Conservation (phyloP, 2,888 invertebrate species). For the Carcina quercana region DNA sequence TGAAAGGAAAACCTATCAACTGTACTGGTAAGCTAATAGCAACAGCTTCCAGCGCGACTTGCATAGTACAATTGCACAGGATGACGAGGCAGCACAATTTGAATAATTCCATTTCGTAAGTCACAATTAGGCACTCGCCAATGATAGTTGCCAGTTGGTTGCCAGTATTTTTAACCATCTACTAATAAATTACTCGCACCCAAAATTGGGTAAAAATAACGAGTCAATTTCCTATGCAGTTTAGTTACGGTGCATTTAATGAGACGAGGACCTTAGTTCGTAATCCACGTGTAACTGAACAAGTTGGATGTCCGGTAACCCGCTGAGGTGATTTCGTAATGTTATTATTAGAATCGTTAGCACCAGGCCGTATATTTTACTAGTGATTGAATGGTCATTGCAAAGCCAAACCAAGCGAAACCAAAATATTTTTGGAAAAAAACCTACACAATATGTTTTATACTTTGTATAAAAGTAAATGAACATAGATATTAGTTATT, state of each 20-base stretch:
- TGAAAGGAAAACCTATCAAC: conserved; percentile 88
- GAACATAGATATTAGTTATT: no score
- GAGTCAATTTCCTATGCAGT: conserved; percentile 9
- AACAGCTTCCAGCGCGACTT: no score
- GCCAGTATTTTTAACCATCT: no score
- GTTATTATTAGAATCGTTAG: conserved; percentile 30
- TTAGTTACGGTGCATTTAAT: conserved; percentile 17
- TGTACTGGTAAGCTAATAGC: conserved; percentile 92
- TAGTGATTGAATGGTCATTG: no score
- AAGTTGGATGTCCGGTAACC: conserved; percentile 27
- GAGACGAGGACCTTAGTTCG: conserved; percentile 48
- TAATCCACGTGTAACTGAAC: conserved; percentile 52
- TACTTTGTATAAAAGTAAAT: no score
- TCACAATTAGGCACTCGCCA: no score
- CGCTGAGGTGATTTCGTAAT: conserved; percentile 43
- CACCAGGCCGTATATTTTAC: conserved; percentile 19
- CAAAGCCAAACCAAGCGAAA: no score
- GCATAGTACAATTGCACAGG: no score
- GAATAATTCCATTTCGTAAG: conserved; percentile 53
- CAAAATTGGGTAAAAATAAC: no score
- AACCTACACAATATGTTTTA: conserved; percentile 8
- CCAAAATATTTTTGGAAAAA: no score
- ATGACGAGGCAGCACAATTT: conserved; percentile 57
- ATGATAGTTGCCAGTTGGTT: no score
- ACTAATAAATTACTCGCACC: no score